These are phyloP conservation scores for Psophia crepitans DNA, from an alignment of 2,113 vertebrate species.

Conservation along the genomic window DNA sequence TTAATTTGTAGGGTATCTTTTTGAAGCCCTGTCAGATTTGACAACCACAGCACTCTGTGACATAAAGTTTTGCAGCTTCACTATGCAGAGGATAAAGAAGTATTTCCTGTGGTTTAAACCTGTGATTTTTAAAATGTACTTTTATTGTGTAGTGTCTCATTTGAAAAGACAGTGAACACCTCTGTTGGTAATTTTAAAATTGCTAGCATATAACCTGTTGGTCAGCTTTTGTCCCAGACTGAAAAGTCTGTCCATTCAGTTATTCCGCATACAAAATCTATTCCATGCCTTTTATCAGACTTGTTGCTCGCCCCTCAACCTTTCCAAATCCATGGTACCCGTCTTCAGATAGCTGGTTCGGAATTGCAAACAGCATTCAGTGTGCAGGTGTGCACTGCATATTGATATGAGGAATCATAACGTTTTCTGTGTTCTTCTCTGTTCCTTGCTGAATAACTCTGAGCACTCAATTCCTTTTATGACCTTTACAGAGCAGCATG, in stretches of 20 bases:
- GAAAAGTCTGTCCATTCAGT: neutral
- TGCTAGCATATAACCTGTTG: neutral
- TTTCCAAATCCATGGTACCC: neutral
- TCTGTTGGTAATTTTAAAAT: neutral
- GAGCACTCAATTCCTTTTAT: neutral
- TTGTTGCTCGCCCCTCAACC: neutral
- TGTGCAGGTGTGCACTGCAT: neutral
- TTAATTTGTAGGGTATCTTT: neutral
- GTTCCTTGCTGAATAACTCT: neutral
- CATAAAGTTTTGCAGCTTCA: neutral
- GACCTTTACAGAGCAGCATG: neutral
- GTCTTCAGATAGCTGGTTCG: neutral
- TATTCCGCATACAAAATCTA: neutral
- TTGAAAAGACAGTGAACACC: neutral
- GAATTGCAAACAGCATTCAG: neutral
- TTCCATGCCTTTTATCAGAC: neutral
- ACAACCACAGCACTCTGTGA: neutral
- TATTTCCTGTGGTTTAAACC: neutral
- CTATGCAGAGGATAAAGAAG: neutral
- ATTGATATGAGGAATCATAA: neutral
- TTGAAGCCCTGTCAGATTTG: neutral
- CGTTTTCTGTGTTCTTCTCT: neutral
- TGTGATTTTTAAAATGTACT: neutral
- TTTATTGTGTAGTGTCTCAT: neutral
- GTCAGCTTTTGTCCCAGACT: neutral